These are phyloP conservation scores for Petrolisthes cinctipes DNA, from an alignment of 2,888 invertebrate genomes.

Conservation along the genomic window DNA sequence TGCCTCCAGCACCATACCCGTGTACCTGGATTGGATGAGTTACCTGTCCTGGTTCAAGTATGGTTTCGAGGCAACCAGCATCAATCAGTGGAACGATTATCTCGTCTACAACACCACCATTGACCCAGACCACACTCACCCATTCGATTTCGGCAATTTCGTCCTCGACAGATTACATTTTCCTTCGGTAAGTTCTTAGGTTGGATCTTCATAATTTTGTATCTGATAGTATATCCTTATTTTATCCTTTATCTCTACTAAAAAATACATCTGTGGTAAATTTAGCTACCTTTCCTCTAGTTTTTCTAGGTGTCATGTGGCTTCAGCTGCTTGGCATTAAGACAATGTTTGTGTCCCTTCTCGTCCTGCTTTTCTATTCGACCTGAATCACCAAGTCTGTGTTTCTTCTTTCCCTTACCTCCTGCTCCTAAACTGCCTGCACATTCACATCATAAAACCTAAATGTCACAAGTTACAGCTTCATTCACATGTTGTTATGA, in stretches of 20 bases:
- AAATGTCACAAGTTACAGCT: too few species aligned
- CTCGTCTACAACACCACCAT: not conserved
- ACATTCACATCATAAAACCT: too few species aligned
- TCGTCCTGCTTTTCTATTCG: too few species aligned
- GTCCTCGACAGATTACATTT: slow-evolving; percentile 7
- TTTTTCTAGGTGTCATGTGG: too few species aligned
- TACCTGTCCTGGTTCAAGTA: slow-evolving; percentile 71
- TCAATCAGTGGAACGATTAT: slow-evolving; percentile 69
- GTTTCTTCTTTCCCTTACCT: too few species aligned
- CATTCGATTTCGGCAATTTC: not conserved
- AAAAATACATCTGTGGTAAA: too few species aligned
- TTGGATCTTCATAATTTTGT: not conserved
- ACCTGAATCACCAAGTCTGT: too few species aligned
- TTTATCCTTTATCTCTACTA: not conserved
- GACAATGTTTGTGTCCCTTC: too few species aligned
- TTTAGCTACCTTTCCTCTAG: too few species aligned
- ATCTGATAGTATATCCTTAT: not conserved
- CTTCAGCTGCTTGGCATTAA: too few species aligned
- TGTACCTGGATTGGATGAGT: slow-evolving; percentile 73
- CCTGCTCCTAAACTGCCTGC: too few species aligned
- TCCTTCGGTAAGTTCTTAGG: not conserved
- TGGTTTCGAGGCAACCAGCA: slow-evolving; percentile 69
- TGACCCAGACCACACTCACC: not conserved
- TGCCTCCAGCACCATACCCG: slow-evolving; percentile 80
- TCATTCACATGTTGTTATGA: too few species aligned